These are phyloP conservation scores for Ostrea edulis DNA, from an alignment of 1,140 invertebrate species.

Conservation along the genomic window DNA sequence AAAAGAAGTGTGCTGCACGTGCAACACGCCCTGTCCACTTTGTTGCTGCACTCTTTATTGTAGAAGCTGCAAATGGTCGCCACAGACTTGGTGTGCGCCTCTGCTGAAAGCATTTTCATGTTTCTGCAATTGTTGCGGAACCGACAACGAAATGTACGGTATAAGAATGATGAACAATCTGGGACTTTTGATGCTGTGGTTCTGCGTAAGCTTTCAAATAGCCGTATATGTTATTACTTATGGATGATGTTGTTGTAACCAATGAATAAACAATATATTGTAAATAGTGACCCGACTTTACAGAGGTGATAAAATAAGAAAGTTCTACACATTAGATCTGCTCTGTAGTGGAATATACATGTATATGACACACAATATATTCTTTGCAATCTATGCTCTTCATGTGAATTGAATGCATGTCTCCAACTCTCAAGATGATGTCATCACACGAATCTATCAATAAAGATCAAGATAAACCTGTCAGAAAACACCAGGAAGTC, in stretches of 20 bases:
- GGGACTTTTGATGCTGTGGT: conserved; percentile 47
- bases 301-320: no score
- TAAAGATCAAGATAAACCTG: no score
- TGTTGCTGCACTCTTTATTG: conserved; percentile 53
- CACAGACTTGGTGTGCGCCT: conserved; percentile 50
- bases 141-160: conserved; percentile 48
- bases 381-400: no score
- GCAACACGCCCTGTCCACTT: conserved; percentile 52
- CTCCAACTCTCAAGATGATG: no score
- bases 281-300: no score
- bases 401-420: no score
- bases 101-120: conserved; percentile 53
- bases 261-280: background rate
- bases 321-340: no score
- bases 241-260: background rate
- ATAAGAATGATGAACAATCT: conserved; percentile 49
- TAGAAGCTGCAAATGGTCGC: conserved; percentile 51
- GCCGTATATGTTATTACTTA: conserved; percentile 2
- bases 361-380: no score
- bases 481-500: no score
- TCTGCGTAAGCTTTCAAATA: background rate
- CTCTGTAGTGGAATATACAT: no score
- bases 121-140: conserved; percentile 49
- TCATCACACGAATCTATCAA: no score
- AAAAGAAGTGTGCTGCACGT: conserved; percentile 52